These are phyloP conservation scores for Drosophila orosa DNA, from an alignment of 1,140 invertebrate species.

Conservation along the genomic window DNA sequence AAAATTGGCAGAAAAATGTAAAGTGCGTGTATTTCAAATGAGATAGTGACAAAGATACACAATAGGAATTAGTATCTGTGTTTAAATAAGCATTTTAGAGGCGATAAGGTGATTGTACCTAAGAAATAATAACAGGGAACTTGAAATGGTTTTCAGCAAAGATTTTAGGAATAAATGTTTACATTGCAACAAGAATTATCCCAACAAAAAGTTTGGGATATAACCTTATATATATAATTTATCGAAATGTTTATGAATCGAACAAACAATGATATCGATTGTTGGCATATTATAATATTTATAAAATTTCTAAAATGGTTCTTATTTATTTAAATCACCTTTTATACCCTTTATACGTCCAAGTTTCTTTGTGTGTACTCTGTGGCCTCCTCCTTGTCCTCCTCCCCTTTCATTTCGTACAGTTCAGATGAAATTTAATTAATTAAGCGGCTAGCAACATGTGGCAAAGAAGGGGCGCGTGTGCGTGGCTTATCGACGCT, in stretches of 20 bases:
- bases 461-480: constrained; percentile 29
- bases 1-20: constrained; percentile 12
- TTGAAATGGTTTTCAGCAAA: neutral
- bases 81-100: neutral
- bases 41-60: neutral
- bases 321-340: neutral
- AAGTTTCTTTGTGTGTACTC: constrained; percentile 7
- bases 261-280: too few species aligned
- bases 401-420: constrained; percentile 37
- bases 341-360: neutral
- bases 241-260: too few species aligned
- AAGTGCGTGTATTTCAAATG: neutral
- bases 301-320: too few species aligned
- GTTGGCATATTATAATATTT: too few species aligned
- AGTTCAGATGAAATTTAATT: constrained; percentile 59
- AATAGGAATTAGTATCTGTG: neutral
- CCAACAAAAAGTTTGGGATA: too few species aligned
- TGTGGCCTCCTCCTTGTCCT: constrained; percentile 3
- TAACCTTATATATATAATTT: too few species aligned
- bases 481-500: constrained; percentile 37
- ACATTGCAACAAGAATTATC: too few species aligned
- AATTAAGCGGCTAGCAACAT: constrained; percentile 55
- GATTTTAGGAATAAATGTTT: neutral
- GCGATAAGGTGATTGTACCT: neutral
- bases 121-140: neutral